A percentile compares a stretch with the other conserved stretches of the same genome.
phyloP scores from a whole-genome alignment of 2,113 vertebrate genomes.

The Chionomys nivalis region DNA sequence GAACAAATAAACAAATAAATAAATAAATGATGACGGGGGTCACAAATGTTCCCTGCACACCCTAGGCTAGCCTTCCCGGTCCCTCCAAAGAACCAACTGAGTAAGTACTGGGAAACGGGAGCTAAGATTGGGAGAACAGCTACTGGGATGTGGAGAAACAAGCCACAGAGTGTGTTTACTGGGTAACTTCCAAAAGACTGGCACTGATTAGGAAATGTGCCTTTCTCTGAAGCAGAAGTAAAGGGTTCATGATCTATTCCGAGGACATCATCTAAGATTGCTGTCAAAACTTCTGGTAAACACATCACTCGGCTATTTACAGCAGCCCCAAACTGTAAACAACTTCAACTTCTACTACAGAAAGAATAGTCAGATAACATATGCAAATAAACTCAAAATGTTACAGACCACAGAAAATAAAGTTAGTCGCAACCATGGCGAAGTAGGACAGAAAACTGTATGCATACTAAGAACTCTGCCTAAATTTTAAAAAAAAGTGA shows the following conservation, averaged over 20 bases:
- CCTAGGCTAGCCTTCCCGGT: not conserved
- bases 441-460: not conserved
- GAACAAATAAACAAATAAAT: not conserved
- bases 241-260: constrained; percentile 48
- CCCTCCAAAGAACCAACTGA: not conserved
- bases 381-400: not conserved
- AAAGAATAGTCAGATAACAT: constrained; percentile 31
- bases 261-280: constrained; percentile 57
- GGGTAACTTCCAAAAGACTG: constrained; percentile 40
- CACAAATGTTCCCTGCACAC: not conserved
- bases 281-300: constrained; percentile 41
- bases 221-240: constrained; percentile 44
- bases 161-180: not conserved
- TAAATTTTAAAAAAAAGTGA: not conserved
- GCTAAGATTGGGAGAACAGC: not conserved
- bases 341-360: not conserved
- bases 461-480: not conserved
- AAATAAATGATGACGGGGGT: not conserved
- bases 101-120: not conserved
- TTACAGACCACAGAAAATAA: not conserved
- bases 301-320: constrained; percentile 47
- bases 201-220: constrained; percentile 21
- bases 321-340: constrained; percentile 47
- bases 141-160: not conserved
- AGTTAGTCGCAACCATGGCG: constrained; percentile 1